Conservation (phyloP, 2,113 vertebrate species). For the Cnemophilus loriae region DNA sequence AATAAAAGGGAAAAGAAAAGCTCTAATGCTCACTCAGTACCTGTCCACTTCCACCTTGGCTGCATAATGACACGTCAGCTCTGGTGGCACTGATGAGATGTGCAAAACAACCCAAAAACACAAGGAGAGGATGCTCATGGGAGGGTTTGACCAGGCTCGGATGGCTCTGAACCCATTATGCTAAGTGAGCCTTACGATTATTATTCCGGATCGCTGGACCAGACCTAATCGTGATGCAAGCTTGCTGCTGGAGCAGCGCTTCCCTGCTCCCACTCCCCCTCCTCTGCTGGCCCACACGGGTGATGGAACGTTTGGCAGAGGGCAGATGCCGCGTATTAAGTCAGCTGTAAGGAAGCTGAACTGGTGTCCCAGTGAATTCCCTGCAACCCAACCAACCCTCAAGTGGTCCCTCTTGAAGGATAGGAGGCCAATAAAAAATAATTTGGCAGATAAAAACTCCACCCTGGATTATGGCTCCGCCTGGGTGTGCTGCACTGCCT, state of each 20-base stretch:
- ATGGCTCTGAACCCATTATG: conserved; percentile 20
- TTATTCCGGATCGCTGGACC: conserved; percentile 42
- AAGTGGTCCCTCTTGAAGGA: conserved; percentile 54
- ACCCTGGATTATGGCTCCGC: background rate
- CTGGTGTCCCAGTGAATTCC: conserved; percentile 25
- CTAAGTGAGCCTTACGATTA: conserved; percentile 40
- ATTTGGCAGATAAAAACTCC: conserved; percentile 58
- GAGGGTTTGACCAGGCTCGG: conserved; percentile 23
- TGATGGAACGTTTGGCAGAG: conserved; percentile 28
- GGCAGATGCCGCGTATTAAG: conserved; percentile 41
- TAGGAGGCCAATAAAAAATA: conserved; percentile 58
- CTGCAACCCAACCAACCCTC: conserved; percentile 32
- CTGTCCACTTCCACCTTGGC: conserved; percentile 71
- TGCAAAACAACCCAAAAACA: conserved; percentile 33
- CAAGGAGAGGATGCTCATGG: background rate
- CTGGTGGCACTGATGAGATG: conserved; percentile 65
- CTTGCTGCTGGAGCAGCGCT: conserved; percentile 21
- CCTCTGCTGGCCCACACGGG: conserved; percentile 42
- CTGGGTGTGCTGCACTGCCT: background rate
- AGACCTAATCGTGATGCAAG: conserved; percentile 36
- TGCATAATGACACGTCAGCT: conserved; percentile 72
- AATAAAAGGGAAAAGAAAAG: conserved; percentile 59
- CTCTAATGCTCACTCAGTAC: conserved; percentile 59
- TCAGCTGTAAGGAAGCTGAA: conserved; percentile 41
- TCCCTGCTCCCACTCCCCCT: conserved; percentile 24